phyloP scores from a whole-genome alignment of 2,113 vertebrate species.

The Notarius lentiginosus region DNA sequence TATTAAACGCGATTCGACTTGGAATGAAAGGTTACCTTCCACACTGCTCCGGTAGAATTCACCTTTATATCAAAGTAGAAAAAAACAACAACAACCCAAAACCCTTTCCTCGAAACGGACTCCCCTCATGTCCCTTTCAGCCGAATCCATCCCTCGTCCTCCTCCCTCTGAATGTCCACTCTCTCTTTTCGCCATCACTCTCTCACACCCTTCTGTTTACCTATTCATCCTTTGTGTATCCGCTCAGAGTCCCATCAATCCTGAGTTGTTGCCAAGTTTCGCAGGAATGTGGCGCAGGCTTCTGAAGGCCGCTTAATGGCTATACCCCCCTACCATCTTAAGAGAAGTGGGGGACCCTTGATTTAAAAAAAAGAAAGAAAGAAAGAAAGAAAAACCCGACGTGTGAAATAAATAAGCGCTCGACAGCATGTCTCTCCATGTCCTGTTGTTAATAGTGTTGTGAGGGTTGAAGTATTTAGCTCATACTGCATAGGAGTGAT shows the following conservation, averaged over 20 bases:
- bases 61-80: slow-evolving; percentile 73
- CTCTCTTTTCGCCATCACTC: slow-evolving; percentile 77
- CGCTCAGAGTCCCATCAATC: slow-evolving; percentile 74
- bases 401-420: slow-evolving; percentile 58
- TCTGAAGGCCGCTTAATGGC: slow-evolving; percentile 63
- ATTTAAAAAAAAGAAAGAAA: slow-evolving; percentile 49
- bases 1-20: slow-evolving; percentile 73
- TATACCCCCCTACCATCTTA: slow-evolving; percentile 52
- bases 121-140: slow-evolving; percentile 11
- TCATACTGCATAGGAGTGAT: not conserved
- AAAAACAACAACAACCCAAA: slow-evolving; percentile 53
- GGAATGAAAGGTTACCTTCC: slow-evolving; percentile 65
- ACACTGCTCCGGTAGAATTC: slow-evolving; percentile 70
- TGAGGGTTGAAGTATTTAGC: not conserved
- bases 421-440: not conserved
- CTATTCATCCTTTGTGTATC: slow-evolving; percentile 79
- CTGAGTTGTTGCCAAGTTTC: slow-evolving; percentile 74
- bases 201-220: slow-evolving; percentile 77
- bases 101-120: slow-evolving; percentile 48
- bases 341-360: slow-evolving; percentile 64
- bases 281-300: slow-evolving; percentile 67
- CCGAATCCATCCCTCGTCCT: slow-evolving; percentile 42
- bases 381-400: not conserved
- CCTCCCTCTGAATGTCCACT: slow-evolving; percentile 70
- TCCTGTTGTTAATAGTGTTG: not conserved